Conservation (phyloP, 2,113 vertebrate species). For the Balaeniceps rex region DNA sequence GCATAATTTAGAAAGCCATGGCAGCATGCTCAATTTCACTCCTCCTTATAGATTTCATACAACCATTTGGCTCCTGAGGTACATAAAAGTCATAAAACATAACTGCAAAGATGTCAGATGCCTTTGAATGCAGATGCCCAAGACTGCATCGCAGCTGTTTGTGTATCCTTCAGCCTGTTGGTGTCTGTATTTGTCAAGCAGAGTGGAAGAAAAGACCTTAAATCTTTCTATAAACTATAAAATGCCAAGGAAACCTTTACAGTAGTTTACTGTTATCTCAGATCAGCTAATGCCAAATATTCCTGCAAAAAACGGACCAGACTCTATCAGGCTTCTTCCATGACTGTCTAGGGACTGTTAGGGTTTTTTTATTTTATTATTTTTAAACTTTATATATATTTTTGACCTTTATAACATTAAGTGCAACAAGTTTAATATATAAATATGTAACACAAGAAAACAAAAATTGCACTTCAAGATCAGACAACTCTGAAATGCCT, state of each 20-base stretch:
- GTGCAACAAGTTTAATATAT: background rate
- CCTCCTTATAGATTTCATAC: background rate
- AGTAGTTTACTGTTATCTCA: background rate
- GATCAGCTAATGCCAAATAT: background rate
- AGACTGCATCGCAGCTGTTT: background rate
- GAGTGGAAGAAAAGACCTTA: background rate
- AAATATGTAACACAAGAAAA: background rate
- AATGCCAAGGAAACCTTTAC: background rate
- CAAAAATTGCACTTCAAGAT: background rate
- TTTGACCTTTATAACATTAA: background rate
- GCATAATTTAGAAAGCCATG: background rate
- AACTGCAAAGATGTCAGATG: background rate
- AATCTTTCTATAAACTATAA: background rate
- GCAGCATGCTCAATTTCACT: background rate
- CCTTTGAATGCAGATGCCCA: background rate
- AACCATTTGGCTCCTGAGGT: background rate
- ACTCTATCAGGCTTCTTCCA: background rate
- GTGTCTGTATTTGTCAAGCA: background rate
- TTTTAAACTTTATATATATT: background rate
- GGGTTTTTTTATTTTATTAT: background rate
- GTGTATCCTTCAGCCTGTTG: background rate
- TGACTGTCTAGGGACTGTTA: background rate
- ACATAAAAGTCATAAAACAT: background rate
- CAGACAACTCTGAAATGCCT: background rate
- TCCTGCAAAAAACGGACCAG: background rate